Percentiles rank a stretch among this genome's conserved stretches.
phyloP scores from a whole-genome alignment of 2,797 vertebrate genomes.

The Melopsittacus undulatus region DNA sequence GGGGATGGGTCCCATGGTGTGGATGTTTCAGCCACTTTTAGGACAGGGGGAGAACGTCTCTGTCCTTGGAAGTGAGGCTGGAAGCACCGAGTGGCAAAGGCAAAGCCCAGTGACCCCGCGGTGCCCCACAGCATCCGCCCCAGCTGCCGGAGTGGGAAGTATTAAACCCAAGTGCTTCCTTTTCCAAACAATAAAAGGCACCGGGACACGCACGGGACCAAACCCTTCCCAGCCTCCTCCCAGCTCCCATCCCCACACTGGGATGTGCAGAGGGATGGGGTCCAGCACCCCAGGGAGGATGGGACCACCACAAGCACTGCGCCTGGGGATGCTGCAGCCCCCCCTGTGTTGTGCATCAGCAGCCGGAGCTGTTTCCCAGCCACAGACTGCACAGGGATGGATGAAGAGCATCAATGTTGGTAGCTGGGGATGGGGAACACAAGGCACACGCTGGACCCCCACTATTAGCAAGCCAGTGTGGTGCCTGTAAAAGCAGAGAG shows the following conservation, averaged over 20 bases:
- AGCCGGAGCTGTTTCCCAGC: fast-evolving
- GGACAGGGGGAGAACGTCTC: background rate
- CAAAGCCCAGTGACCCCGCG: fast-evolving
- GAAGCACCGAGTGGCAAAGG: background rate
- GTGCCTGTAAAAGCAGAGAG: background rate
- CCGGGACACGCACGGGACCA: background rate
- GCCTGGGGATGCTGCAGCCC: background rate
- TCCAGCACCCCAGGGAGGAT: fast-evolving
- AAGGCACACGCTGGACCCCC: background rate
- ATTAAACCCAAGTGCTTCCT: constrained; percentile 72
- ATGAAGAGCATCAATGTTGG: fast-evolving
- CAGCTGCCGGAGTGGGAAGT: constrained; percentile 45
- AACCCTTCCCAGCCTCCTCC: background rate
- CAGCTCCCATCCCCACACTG: fast-evolving
- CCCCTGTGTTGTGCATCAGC: fast-evolving
- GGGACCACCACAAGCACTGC: fast-evolving
- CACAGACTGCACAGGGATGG: fast-evolving
- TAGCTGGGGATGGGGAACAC: fast-evolving
- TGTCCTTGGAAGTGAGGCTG: background rate
- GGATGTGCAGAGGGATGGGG: fast-evolving
- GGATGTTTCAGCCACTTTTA: background rate
- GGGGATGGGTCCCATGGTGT: fast-evolving
- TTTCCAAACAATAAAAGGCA: constrained; percentile 69
- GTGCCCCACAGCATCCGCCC: background rate
- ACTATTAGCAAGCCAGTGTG: fast-evolving